phyloP scores from a whole-genome alignment of 2,113 vertebrate genomes.

The Mesoclemmys tuberculata region DNA sequence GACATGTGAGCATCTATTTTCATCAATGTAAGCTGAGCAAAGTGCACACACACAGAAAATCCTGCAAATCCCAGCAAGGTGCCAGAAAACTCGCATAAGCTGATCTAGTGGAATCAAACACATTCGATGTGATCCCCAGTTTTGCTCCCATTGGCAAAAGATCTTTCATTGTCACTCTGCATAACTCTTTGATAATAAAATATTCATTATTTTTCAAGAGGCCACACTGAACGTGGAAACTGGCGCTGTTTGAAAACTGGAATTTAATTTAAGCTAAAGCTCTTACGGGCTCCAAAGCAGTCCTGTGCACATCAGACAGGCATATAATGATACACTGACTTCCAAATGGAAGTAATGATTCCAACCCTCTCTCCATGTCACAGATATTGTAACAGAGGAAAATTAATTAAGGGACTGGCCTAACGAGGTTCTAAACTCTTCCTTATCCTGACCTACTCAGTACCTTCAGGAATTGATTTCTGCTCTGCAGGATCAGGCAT shows the following conservation, averaged over 20 bases:
- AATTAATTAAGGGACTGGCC: not conserved
- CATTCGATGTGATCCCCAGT: not conserved
- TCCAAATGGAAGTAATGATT: not conserved
- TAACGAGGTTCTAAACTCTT: not conserved
- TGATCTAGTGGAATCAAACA: not conserved
- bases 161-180: not conserved
- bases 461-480: slow-evolving; percentile 17
- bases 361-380: not conserved
- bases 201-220: not conserved
- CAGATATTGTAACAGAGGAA: not conserved
- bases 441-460: not conserved
- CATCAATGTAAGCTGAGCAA: not conserved
- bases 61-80: not conserved
- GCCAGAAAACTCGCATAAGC: not conserved
- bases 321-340: not conserved
- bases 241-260: not conserved
- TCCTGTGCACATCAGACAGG: not conserved
- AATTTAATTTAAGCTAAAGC: not conserved
- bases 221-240: not conserved
- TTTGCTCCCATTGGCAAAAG: not conserved
- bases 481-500: not conserved
- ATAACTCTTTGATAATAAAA: not conserved
- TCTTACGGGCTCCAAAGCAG: not conserved
- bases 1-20: not conserved
- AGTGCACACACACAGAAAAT: not conserved